Evolutionary conservation across 1,140 invertebrate genomes (phyloP).

Genomic region (Ganaspis sp.): DNA sequence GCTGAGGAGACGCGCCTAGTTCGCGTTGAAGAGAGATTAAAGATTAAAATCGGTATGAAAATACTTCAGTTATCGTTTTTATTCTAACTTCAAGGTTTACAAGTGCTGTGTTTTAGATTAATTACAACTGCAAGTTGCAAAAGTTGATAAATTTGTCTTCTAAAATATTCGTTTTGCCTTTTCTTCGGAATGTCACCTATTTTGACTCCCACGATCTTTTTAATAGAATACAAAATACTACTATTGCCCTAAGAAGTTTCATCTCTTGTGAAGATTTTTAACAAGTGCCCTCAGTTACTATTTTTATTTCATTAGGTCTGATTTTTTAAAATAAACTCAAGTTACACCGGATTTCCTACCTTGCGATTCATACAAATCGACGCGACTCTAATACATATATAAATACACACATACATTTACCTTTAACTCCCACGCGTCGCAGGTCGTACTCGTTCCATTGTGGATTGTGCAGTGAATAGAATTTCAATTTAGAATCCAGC

Average conservation of each 20-base stretch:
- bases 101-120: background rate
- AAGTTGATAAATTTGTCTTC: background rate
- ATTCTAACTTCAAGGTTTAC: background rate
- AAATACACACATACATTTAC: no score
- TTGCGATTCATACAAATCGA: background rate
- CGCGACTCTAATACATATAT: background rate
- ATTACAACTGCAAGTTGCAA: background rate
- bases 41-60: conserved; percentile 88
- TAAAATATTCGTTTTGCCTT: conserved; percentile 22
- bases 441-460: no score
- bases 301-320: background rate
- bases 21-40: conserved; percentile 90
- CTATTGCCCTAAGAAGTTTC: background rate
- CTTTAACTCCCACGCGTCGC: no score
- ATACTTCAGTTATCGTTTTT: background rate
- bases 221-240: background rate
- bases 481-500: no score
- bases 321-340: background rate
- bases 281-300: background rate
- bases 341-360: conserved; percentile 12
- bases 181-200: conserved; percentile 53
- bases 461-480: no score
- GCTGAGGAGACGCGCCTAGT: conserved; percentile 89
- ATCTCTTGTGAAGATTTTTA: background rate
- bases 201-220: conserved; percentile 47